phyloP scores from a whole-genome alignment of 2,888 invertebrate species.

The Melieria picta region DNA sequence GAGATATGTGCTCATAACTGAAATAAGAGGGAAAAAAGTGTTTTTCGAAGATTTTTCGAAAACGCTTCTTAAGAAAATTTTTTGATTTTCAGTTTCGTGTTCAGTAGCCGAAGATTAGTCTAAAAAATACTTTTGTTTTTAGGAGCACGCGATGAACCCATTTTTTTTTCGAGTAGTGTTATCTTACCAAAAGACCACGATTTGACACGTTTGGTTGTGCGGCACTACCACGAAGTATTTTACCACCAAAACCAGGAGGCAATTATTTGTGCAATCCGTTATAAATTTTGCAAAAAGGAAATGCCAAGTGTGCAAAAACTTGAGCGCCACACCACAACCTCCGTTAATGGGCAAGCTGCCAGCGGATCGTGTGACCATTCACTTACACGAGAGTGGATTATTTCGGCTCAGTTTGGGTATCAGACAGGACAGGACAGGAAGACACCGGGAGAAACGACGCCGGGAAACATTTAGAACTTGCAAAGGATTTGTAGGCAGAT shows the following conservation, averaged over 20 bases:
- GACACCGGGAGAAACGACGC: constrained; percentile 18
- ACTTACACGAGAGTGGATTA: constrained; percentile 23
- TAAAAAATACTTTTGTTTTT: too few species aligned
- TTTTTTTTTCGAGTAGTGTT: too few species aligned
- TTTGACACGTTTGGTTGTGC: neutral
- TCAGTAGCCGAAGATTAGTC: too few species aligned
- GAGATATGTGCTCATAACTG: too few species aligned
- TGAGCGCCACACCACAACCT: constrained; percentile 23
- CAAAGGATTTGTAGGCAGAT: constrained; percentile 24
- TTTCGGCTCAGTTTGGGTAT: constrained; percentile 8
- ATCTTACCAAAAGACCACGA: neutral
- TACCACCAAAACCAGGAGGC: constrained; percentile 34
- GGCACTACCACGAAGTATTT: constrained; percentile 21
- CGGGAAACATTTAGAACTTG: constrained; percentile 23
- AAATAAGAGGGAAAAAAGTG: too few species aligned
- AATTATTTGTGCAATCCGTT: constrained; percentile 30
- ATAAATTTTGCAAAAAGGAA: constrained; percentile 34
- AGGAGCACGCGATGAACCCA: too few species aligned
- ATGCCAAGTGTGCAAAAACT: constrained; percentile 15
- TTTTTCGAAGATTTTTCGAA: too few species aligned
- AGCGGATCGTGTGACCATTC: constrained; percentile 33
- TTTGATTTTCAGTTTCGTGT: too few species aligned
- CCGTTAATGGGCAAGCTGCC: constrained; percentile 45
- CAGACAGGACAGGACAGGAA: too few species aligned
- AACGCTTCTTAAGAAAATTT: too few species aligned